These are phyloP conservation scores for Esperia sulphurella DNA, from an alignment of 2,888 invertebrate species.

Conservation along the genomic window DNA sequence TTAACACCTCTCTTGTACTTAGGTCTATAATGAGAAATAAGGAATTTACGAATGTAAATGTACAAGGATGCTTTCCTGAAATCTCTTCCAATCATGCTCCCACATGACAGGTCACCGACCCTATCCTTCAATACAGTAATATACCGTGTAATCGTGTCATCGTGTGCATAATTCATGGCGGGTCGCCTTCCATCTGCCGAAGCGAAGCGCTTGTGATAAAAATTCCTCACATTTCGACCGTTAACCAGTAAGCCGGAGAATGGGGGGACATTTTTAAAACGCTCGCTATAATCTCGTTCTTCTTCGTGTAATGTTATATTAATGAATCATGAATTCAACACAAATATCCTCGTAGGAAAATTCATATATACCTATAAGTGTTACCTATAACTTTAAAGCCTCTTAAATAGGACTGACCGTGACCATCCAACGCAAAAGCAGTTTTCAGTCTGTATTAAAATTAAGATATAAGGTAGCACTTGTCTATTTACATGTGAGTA, in stretches of 20 bases:
- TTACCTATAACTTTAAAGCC: no score
- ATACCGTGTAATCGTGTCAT: conserved; percentile 42
- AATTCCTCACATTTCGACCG: conserved; percentile 52
- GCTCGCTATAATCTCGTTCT: conserved; percentile 25
- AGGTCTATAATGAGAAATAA: no score
- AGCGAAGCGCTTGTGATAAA: conserved; percentile 40
- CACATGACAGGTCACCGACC: conserved; percentile 14
- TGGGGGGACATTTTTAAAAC: conserved; percentile 37
- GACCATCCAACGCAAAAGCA: no score
- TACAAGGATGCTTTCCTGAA: background rate
- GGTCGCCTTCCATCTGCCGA: conserved; percentile 32
- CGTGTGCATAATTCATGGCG: conserved; percentile 62
- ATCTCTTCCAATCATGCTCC: background rate
- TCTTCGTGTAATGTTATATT: conserved; percentile 5
- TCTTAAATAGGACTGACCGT: no score
- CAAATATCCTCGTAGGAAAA: background rate
- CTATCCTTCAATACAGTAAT: conserved; percentile 30
- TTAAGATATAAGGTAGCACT: no score
- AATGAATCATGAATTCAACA: conserved; percentile 7
- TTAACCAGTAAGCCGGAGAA: conserved; percentile 31
- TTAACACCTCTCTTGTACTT: no score
- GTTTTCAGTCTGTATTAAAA: no score
- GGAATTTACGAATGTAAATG: background rate
- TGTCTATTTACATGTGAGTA: no score
- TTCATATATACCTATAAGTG: no score